phyloP scores from a whole-genome alignment of 2,797 vertebrate genomes.

The Bufotes viridis region DNA sequence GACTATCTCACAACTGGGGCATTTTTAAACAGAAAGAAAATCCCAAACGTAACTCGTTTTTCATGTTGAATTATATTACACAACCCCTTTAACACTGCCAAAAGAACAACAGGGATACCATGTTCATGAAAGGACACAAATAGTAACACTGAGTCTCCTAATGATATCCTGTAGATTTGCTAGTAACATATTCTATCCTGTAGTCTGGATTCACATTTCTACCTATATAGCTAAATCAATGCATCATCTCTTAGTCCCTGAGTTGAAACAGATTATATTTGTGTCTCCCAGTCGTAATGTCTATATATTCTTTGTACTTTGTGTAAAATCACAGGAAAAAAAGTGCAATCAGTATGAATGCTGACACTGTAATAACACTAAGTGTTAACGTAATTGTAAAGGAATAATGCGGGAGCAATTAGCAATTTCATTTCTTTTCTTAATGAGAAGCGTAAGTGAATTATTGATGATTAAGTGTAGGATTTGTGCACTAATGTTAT shows the following conservation, averaged over 20 bases:
- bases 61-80: no score
- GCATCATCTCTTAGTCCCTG: neutral
- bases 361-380: conserved; percentile 52
- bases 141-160: neutral
- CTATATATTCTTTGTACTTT: conserved; percentile 34
- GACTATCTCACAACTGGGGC: no score
- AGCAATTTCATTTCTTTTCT: conserved; percentile 52
- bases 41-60: no score
- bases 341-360: conserved; percentile 43
- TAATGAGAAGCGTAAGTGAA: conserved; percentile 57
- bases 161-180: neutral
- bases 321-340: conserved; percentile 33
- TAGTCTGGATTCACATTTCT: neutral
- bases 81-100: neutral
- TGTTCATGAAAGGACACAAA: neutral
- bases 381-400: conserved; percentile 58
- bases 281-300: neutral
- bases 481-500: conserved; percentile 20
- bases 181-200: neutral
- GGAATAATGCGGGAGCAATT: conserved; percentile 52
- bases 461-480: conserved; percentile 57
- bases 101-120: neutral
- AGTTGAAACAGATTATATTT: conserved; percentile 40
- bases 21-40: no score
- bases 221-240: neutral